These are phyloP conservation scores for Idaea straminata DNA, from an alignment of 2,888 invertebrate genomes.

Conservation along the genomic window DNA sequence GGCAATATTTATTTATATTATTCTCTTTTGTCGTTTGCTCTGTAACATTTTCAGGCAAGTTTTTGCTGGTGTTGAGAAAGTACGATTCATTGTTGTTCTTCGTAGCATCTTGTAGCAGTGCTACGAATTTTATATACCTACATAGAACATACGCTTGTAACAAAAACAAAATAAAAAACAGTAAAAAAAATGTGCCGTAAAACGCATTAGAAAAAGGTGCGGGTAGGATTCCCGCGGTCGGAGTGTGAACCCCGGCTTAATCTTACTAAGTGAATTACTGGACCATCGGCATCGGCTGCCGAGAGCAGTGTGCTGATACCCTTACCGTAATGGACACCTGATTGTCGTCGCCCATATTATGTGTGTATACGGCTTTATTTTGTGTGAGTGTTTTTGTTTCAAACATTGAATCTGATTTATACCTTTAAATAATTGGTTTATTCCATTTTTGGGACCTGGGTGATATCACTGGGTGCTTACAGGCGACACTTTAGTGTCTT, in stretches of 20 bases:
- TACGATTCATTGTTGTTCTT: no score
- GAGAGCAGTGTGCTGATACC: slow-evolving; percentile 7
- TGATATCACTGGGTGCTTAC: no score
- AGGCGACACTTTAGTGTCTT: no score
- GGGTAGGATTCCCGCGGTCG: slow-evolving; percentile 40
- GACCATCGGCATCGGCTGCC: slow-evolving; percentile 10
- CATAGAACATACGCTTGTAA: background rate
- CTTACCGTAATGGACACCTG: slow-evolving; percentile 11
- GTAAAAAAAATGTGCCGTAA: slow-evolving; percentile 21
- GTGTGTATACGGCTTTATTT: slow-evolving; percentile 1
- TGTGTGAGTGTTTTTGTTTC: background rate
- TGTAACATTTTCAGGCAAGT: no score
- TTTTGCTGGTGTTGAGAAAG: no score
- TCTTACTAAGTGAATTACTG: slow-evolving; percentile 64
- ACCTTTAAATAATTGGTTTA: no score
- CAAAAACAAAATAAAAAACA: slow-evolving; percentile 16
- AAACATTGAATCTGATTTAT: background rate
- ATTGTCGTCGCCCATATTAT: background rate
- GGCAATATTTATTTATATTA: no score
- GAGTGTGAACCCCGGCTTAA: slow-evolving; percentile 50
- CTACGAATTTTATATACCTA: background rate
- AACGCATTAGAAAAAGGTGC: slow-evolving; percentile 26
- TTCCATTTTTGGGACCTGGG: no score
- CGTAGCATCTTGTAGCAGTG: no score
- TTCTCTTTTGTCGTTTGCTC: no score